phyloP scores from a whole-genome alignment of 2,113 vertebrate genomes.

The Toxostoma redivivum region DNA sequence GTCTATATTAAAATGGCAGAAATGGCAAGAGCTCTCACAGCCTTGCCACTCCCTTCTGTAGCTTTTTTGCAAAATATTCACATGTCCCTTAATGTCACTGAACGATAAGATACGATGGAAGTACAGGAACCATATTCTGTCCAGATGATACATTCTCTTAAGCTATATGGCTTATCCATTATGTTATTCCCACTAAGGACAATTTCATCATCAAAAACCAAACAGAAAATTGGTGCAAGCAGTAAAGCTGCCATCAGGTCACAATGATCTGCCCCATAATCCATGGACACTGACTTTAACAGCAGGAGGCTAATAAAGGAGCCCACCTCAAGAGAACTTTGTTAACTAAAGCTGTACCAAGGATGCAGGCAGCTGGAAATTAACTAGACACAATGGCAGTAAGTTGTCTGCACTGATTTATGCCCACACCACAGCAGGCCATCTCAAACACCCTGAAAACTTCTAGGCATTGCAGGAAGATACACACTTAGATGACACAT shows the following conservation, averaged over 20 bases:
- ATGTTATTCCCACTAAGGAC: not conserved
- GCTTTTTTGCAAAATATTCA: not conserved
- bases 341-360: not conserved
- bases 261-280: not conserved
- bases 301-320: not conserved
- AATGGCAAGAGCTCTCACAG: not conserved
- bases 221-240: not conserved
- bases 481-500: not conserved
- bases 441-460: not conserved
- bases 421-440: not conserved
- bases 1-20: not conserved
- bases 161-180: not conserved
- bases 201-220: not conserved
- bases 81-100: not conserved
- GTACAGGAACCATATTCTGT: not conserved
- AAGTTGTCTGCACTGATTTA: not conserved
- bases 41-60: not conserved
- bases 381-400: not conserved
- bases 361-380: not conserved
- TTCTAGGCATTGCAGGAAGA: not conserved
- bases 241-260: not conserved
- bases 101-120: not conserved
- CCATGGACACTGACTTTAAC: not conserved
- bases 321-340: not conserved
- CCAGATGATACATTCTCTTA: not conserved